Percentiles rank a stretch among this genome's conserved stretches.
These are phyloP conservation scores for Trichogramma dendrolimi DNA, from an alignment of 2,888 invertebrate genomes.

Conservation along the genomic window DNA sequence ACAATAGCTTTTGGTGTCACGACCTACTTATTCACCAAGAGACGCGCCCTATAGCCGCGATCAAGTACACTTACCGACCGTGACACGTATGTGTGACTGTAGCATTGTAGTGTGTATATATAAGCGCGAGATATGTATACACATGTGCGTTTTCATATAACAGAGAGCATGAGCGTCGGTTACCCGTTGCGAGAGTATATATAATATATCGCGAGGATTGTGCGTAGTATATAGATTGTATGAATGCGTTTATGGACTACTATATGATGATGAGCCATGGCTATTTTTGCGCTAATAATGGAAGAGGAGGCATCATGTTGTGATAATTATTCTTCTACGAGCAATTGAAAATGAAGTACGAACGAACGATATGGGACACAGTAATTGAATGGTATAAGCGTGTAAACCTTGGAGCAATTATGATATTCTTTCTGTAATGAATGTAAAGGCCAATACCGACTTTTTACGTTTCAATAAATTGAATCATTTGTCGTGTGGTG, in stretches of 20 bases:
- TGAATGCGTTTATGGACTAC: neutral
- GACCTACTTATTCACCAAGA: slow-evolving; percentile 34
- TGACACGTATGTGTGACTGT: slow-evolving; percentile 23
- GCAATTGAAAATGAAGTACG: neutral
- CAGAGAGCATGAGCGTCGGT: no score
- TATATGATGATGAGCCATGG: neutral
- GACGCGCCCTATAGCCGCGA: slow-evolving; percentile 30
- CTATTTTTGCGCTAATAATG: no score
- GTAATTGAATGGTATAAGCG: no score
- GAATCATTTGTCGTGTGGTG: no score
- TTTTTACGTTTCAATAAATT: no score
- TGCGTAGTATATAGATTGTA: neutral
- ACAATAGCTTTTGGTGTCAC: slow-evolving; percentile 35
- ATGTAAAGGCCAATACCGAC: no score
- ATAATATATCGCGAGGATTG: no score
- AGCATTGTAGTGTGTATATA: no score
- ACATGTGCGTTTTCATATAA: neutral
- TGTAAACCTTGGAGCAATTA: no score
- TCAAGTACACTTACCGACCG: slow-evolving; percentile 30
- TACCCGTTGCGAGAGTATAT: no score
- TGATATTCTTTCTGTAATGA: no score
- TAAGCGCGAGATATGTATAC: neutral
- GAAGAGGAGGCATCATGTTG: neutral
- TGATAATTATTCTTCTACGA: slow-evolving; percentile 7
- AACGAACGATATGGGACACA: no score